Conservation (phyloP, 2,888 invertebrate genomes). For the Cephus pygmeus region DNA sequence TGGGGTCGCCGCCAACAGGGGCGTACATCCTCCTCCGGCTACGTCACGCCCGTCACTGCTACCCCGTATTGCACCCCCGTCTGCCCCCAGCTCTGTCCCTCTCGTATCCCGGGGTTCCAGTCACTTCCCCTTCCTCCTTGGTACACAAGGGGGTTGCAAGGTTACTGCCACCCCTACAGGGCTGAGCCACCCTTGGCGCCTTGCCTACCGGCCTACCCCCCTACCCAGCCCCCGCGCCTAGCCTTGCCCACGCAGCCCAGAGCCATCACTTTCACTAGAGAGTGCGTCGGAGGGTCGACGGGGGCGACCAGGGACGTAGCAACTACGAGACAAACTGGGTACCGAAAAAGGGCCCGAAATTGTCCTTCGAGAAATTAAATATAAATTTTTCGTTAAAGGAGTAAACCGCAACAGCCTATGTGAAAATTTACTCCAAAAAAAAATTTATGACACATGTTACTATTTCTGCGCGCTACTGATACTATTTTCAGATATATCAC, state of each 20-base stretch:
- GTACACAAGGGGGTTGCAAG: conserved; percentile 58
- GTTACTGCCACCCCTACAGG: conserved; percentile 46
- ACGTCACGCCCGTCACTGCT: conserved; percentile 65
- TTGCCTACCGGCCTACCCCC: background rate
- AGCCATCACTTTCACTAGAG: conserved; percentile 57
- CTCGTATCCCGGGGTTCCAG: conserved; percentile 38
- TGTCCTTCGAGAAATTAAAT: too few relatives aligned
- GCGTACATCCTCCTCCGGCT: conserved; percentile 64
- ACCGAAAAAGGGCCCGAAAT: too few relatives aligned
- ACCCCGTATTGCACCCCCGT: conserved; percentile 54
- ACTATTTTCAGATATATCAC: background rate
- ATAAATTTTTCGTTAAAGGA: too few relatives aligned
- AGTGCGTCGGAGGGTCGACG: conserved; percentile 17
- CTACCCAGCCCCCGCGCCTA: conserved; percentile 17
- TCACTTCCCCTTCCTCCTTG: conserved; percentile 11
- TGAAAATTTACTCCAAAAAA: too few relatives aligned
- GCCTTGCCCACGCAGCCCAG: conserved; percentile 42
- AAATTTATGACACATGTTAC: background rate
- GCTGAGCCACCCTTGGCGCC: conserved; percentile 20
- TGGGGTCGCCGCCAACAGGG: conserved; percentile 62
- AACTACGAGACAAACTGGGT: background rate
- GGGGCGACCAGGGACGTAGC: conserved; percentile 7
- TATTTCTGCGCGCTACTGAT: background rate
- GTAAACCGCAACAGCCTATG: too few relatives aligned
- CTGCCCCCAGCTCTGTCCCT: conserved; percentile 39